These are phyloP conservation scores for Mionectes macconnelli DNA, from an alignment of 2,113 vertebrate species.

Conservation along the genomic window DNA sequence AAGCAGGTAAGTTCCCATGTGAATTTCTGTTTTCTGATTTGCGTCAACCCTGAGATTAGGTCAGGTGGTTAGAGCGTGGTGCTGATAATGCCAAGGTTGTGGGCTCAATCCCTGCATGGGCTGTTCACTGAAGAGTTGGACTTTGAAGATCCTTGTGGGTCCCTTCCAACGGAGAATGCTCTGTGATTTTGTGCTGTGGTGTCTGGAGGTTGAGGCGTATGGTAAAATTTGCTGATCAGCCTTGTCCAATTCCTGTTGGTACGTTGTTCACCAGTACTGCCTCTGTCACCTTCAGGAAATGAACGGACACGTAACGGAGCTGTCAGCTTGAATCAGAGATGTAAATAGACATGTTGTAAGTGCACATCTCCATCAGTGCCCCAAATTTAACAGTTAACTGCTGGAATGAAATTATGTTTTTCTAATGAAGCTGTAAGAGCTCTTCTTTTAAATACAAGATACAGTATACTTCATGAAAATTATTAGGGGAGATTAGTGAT, in stretches of 20 bases:
- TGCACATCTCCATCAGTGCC: neutral
- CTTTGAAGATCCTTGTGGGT: neutral
- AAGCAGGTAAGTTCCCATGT: constrained; percentile 77
- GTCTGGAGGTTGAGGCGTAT: neutral
- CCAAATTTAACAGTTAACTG: neutral
- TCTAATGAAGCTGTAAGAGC: neutral
- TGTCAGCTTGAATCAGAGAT: neutral
- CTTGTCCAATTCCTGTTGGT: neutral
- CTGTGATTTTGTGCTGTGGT: accelerated
- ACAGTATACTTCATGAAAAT: neutral
- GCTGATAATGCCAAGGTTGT: neutral
- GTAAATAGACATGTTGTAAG: neutral
- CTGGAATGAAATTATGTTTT: neutral
- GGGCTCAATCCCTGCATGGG: neutral
- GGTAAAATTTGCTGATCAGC: neutral
- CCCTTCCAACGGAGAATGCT: neutral
- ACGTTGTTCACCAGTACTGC: neutral
- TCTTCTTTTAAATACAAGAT: neutral
- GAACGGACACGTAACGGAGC: neutral
- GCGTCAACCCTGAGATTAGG: neutral
- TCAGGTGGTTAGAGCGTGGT: neutral
- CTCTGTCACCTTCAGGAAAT: neutral
- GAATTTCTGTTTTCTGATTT: neutral
- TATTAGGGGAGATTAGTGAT: neutral
- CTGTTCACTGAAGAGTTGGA: neutral